phyloP scores from a whole-genome alignment of 2,797 vertebrate species.

The Lophius americanus region DNA sequence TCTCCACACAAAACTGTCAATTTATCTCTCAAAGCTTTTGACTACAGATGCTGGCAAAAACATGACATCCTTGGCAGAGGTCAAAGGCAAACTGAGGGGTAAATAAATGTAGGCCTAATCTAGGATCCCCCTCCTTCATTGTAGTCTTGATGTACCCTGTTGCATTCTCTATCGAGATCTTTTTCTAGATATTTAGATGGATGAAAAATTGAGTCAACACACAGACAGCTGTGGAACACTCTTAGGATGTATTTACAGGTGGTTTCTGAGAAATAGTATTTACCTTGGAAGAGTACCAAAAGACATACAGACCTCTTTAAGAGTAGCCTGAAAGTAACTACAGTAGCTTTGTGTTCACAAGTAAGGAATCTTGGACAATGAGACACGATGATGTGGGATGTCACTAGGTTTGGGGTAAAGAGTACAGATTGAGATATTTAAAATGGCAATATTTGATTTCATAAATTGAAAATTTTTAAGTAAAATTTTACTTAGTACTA shows the following conservation, averaged over 20 bases:
- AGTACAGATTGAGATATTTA: too few relatives aligned
- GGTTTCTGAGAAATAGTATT: conserved; percentile 1
- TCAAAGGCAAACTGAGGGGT: not conserved
- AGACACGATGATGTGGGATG: conserved; percentile 3
- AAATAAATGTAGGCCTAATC: not conserved
- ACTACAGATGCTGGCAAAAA: too few relatives aligned
- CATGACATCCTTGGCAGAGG: not conserved
- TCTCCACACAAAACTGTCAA: too few relatives aligned
- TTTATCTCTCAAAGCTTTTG: too few relatives aligned
- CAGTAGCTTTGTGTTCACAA: conserved; percentile 15
- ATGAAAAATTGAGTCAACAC: conserved; percentile 21
- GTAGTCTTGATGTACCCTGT: not conserved
- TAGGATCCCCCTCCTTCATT: not conserved
- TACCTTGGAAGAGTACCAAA: conserved; percentile 1
- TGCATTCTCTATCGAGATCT: conserved; percentile 19
- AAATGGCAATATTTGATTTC: too few relatives aligned
- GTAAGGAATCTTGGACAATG: conserved; percentile 29
- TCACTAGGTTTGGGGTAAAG: too few relatives aligned
- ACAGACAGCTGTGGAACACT: conserved; percentile 8
- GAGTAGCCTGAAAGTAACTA: conserved; percentile 21
- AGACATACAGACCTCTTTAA: not conserved
- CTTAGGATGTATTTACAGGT: conserved; percentile 20
- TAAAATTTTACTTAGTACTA: too few relatives aligned
- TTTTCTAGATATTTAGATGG: conserved; percentile 33
- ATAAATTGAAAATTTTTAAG: too few relatives aligned